Evolutionary conservation across 2,797 vertebrate genomes (phyloP).

Genomic region (Eptatretus atami): DNA sequence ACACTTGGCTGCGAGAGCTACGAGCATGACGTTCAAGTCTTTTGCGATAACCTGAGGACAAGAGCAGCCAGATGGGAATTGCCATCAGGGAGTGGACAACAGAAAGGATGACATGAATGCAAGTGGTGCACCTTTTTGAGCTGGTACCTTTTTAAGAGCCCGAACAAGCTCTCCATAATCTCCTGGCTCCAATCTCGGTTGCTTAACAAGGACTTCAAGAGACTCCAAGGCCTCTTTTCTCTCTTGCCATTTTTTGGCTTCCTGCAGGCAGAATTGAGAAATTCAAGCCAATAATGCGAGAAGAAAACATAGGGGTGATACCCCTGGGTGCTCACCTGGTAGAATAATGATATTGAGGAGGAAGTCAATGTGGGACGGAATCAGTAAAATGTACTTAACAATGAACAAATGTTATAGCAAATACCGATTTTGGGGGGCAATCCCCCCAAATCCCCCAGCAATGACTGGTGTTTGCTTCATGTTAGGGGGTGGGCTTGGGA

Average conservation of each 20-base stretch:
- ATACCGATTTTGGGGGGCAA: no score
- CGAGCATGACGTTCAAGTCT: constrained; percentile 88
- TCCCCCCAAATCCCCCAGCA: no score
- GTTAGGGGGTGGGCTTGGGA: no score
- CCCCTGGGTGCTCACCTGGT: no score
- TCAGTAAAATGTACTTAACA: no score
- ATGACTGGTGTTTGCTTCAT: no score
- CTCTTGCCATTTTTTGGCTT: constrained; percentile 98
- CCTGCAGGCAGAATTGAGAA: constrained; percentile 19
- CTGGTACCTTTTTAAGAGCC: constrained; percentile 58
- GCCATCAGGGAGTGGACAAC: not conserved
- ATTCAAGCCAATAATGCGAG: no score
- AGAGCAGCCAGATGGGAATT: not conserved
- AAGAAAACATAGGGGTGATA: no score
- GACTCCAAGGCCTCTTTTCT: constrained; percentile 80
- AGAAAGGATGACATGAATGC: not conserved
- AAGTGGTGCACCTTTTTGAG: not conserved
- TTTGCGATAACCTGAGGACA: constrained; percentile 55
- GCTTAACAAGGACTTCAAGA: constrained; percentile 44
- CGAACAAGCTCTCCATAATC: constrained; percentile 73
- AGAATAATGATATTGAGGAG: no score
- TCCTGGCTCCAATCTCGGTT: constrained; percentile 60
- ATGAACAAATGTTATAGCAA: no score
- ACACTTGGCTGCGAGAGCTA: constrained; percentile 71
- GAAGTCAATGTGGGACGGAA: no score